Evolutionary conservation across 1,140 invertebrate species (phyloP), one percentile per base, ranked within the genome.

Genomic region (Zaprionus kolodkinae): DNA sequence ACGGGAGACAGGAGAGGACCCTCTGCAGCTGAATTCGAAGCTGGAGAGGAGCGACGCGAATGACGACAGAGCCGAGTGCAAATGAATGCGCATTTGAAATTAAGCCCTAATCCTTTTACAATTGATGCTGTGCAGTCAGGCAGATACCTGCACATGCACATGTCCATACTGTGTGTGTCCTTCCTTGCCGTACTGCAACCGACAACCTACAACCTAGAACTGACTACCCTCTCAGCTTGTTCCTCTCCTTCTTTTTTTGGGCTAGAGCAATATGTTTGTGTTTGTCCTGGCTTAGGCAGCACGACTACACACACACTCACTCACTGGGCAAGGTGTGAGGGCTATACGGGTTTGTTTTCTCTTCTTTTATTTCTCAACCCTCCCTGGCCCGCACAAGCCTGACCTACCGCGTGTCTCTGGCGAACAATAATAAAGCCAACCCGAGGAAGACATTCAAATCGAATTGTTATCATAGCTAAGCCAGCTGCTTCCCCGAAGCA

Each of bases 1-100:
- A 5, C n/a, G n/a, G 38, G 30, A 35, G 36, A 56, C 15, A 35
- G 56, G 70, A 62, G 52, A 62, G 52, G 45, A 40, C 6, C 27
- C 27, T 30, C 27, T 30, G 27, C 27, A 50, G 21, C 30, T 48
- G 38, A 48, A 15, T n/a, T n/a, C 15, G 27, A 10, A 13, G 36
- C 60, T 57, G 15, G 55, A 43, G 48, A 27, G 50, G 52, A 54
- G 50, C 62, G 48, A 67, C 56, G 60, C 60, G 61, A 52, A 63
- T 63, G 61, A 52, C 61, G 30, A 64, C 61, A 54, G 61, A 50
- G 60, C 59, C 64, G 79, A 82, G 83, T 87, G 85, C 71, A 88
- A 88, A 88, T 88, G 84, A 88, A 88, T 88, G 85, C 85, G 85
- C 85, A 88, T 88, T 88, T 85, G 62, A 89, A 88, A 89, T 88